Evolutionary conservation across 2,113 vertebrate species (phyloP).

Genomic region (Tupaia tana): DNA sequence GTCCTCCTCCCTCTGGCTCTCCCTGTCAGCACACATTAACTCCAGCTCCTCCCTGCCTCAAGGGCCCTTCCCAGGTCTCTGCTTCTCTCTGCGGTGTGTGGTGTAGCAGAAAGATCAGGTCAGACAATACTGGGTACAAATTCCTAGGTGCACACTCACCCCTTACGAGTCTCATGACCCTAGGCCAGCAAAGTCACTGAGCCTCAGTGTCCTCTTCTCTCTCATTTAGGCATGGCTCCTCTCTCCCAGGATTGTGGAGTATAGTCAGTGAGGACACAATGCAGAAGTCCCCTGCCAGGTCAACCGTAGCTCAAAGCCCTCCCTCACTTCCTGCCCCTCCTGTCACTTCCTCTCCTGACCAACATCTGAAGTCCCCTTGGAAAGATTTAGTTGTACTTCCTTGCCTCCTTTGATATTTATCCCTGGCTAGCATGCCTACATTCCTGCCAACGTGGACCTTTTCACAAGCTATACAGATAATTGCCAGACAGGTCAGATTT

Average conservation of each 20-base stretch:
- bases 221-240: neutral
- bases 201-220: neutral
- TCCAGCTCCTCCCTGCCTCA: neutral
- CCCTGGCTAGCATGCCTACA: neutral
- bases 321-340: neutral
- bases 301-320: neutral
- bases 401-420: neutral
- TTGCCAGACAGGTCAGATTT: neutral
- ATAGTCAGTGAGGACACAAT: neutral
- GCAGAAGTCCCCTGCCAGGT: accelerated
- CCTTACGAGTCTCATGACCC: neutral
- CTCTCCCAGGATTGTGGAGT: neutral
- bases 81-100: neutral
- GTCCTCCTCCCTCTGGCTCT: neutral
- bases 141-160: neutral
- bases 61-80: neutral
- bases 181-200: neutral
- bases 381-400: too few species aligned
- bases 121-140: neutral
- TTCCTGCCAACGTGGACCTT: neutral
- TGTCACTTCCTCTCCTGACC: neutral
- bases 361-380: neutral
- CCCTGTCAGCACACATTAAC: neutral
- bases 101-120: neutral
- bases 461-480: neutral